Evolutionary conservation across 2,888 invertebrate species (phyloP), one percentile per base, ranked within the genome.

Genomic region (Thymelicus sylvestris): DNA sequence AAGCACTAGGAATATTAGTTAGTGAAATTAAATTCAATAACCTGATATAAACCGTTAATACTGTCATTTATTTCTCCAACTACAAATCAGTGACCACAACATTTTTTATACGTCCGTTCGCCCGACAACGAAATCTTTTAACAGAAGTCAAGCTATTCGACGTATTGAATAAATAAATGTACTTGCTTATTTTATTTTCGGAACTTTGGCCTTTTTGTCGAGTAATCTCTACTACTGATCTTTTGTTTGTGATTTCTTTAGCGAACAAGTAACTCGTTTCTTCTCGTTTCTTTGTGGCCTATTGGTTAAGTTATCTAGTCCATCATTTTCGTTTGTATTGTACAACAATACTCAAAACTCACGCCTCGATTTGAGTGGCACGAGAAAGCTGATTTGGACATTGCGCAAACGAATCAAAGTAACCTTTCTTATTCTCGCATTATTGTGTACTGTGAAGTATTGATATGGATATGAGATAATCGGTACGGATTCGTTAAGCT

Each of bases 271-370:
- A 13, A 39, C 48, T 61, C 41, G 52, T n/a, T 65, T 60, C 57
- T 52, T 61, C 55, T 55, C 39, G 39, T 59, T 59, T 39, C 39
- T 59, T 71, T 60, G 47, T 60, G 13, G 44, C 47, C 38, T 64
- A 64, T 50, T 61, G 31, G 60, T 69, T 57, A 63, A 50, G 57
- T 69, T 71, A 71, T 71, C 70, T 55, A 66, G 61, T 66, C 61
- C 66, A 71, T 71, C 70, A 66, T 71, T 70, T 64, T 66, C 50
- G 60, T 65, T 70, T 60, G 65, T 69, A 15, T 71, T 62, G 66
- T 91, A 89, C 81, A 86, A 86, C 86, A 91, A 90, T 86, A 79
- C 78, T 80, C 80, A 80, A 86, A 88, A 87, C 87, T 86, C 87
- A 87, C 85, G 84, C 83, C 81, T 75, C 62, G 66, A 15, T 61